A percentile compares a stretch with the other conserved stretches of the same genome.
Conservation (phyloP, 1,140 invertebrate genomes). For the Drosophila takahashii region DNA sequence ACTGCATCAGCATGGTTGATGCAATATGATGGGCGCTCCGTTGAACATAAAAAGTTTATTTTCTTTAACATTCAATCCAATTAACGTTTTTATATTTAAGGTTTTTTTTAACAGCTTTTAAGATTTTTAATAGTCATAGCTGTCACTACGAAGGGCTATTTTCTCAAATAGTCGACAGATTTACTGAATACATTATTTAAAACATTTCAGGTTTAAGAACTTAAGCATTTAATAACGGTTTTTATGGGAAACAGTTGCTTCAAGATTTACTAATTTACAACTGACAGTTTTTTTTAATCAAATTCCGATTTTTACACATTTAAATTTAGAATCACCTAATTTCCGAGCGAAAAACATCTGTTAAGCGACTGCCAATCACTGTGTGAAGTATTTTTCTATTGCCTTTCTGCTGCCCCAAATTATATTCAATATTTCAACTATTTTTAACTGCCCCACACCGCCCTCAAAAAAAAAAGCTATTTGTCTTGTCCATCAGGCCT, state of each 20-base stretch:
- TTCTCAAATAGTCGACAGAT: background rate
- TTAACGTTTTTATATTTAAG: constrained; percentile 9
- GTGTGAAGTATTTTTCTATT: constrained; percentile 16
- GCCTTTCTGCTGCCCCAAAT: constrained; percentile 41
- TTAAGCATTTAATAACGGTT: no score
- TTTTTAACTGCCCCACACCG: constrained; percentile 55
- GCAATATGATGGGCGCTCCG: constrained; percentile 15
- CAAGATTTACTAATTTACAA: background rate
- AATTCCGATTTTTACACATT: background rate
- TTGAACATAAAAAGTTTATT: constrained; percentile 21
- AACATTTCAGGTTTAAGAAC: no score
- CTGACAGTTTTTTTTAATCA: background rate
- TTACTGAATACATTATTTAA: background rate
- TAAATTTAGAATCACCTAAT: constrained; percentile 22
- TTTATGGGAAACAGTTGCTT: no score
- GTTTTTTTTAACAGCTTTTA: constrained; percentile 8
- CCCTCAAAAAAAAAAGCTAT: constrained; percentile 41
- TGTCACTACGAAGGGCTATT: background rate
- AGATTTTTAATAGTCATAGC: constrained; percentile 4
- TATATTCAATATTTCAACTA: constrained; percentile 63
- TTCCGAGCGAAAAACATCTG: constrained; percentile 30
- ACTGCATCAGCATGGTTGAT: constrained; percentile 31
- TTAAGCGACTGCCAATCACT: constrained; percentile 18
- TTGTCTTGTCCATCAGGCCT: constrained; percentile 58
- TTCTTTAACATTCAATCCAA: background rate